Conservation (phyloP, 2,888 invertebrate genomes). For the Lagria hirta region DNA sequence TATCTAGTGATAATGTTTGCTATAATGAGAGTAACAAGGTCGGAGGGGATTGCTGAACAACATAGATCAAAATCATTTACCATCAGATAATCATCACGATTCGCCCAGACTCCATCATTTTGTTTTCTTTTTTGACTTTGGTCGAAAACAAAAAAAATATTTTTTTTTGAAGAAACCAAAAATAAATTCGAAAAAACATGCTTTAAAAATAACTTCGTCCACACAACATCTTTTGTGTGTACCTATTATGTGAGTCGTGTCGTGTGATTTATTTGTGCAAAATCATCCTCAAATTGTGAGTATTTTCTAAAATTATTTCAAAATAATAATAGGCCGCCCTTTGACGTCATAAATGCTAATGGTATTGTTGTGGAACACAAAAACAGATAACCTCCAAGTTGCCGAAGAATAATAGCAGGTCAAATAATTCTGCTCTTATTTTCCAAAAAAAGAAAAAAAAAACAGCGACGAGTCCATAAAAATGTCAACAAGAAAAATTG, state of each 20-base stretch:
- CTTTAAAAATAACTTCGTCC: too few relatives aligned
- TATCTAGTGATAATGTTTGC: conserved; percentile 34
- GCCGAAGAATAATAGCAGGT: conserved; percentile 12
- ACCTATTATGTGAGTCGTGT: too few relatives aligned
- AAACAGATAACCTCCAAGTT: conserved; percentile 35
- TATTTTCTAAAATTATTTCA: not conserved
- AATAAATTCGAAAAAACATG: too few relatives aligned
- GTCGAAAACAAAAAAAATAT: not conserved
- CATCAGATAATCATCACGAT: too few relatives aligned
- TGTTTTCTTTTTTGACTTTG: conserved; percentile 20
- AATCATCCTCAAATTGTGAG: too few relatives aligned
- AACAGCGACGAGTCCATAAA: conserved; percentile 8
- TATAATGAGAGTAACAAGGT: conserved; percentile 44
- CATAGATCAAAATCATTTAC: too few relatives aligned
- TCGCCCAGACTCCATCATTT: too few relatives aligned
- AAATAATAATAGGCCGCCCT: not conserved
- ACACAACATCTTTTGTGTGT: too few relatives aligned
- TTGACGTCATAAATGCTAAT: conserved; percentile 1
- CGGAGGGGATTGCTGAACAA: conserved; percentile 38
- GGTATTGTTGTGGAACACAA: too few relatives aligned
- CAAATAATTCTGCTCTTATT: conserved; percentile 11
- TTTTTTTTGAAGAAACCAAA: conserved; percentile 20
- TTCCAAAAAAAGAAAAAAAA: conserved; percentile 4
- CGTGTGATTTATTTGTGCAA: conserved; percentile 17
- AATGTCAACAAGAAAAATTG: not conserved